Evolutionary conservation across 2,113 vertebrate species (phyloP).

Genomic region (Chaenogobius annularis): DNA sequence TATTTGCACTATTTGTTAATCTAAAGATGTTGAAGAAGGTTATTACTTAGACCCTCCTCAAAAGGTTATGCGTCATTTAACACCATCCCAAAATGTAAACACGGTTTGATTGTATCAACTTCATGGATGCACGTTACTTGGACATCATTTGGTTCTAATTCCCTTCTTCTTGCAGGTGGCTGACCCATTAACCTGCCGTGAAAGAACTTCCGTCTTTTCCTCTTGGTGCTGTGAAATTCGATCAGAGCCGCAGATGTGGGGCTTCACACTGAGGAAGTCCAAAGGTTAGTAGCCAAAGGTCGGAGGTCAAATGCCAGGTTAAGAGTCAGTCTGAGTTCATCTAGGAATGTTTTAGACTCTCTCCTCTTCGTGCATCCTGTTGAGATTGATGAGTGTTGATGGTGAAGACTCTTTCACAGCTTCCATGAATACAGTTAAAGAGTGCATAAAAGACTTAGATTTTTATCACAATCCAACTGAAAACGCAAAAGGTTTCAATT

Average conservation of each 20-base stretch:
- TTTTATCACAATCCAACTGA: neutral
- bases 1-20: too few relatives aligned
- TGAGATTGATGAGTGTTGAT: slow-evolving; percentile 5
- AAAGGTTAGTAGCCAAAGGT: slow-evolving; percentile 52
- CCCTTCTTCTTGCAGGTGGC: neutral
- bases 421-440: neutral
- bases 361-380: slow-evolving; percentile 11
- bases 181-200: neutral
- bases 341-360: slow-evolving; percentile 24
- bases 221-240: slow-evolving; percentile 37
- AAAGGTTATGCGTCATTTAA: too few relatives aligned
- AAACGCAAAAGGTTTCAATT: too few relatives aligned
- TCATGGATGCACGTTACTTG: too few relatives aligned
- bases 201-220: slow-evolving; percentile 20
- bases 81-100: too few relatives aligned
- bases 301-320: slow-evolving; percentile 42
- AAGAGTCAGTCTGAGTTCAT: slow-evolving; percentile 37
- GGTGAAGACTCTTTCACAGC: slow-evolving; percentile 1
- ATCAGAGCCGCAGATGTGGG: slow-evolving; percentile 44
- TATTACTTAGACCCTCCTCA: too few relatives aligned
- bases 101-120: too few relatives aligned
- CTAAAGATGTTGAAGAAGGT: too few relatives aligned
- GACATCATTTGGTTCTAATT: neutral
- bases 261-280: slow-evolving; percentile 32
- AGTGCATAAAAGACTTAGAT: neutral